Conservation (phyloP, 2,797 vertebrate species). For the Pogoniulus pusillus region DNA sequence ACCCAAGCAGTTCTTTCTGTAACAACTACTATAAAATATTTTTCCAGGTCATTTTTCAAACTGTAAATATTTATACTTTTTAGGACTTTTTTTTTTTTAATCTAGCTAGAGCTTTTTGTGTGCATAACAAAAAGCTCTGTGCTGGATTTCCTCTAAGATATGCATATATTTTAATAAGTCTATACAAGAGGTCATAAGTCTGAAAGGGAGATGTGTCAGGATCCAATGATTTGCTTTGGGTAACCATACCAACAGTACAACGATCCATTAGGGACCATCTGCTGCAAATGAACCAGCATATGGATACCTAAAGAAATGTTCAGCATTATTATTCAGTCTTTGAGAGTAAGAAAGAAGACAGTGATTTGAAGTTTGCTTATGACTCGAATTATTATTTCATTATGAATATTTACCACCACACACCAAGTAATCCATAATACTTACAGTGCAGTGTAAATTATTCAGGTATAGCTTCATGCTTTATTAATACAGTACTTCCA, state of each 20-base stretch:
- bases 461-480: not conserved
- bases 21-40: not conserved
- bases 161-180: not conserved
- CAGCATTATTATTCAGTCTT: not conserved
- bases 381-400: not conserved
- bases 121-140: not conserved
- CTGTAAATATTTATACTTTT: not conserved
- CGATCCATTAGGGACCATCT: conserved; percentile 54
- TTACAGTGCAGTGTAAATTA: conserved; percentile 3
- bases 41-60: not conserved
- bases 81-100: not conserved
- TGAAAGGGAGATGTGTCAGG: not conserved
- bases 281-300: conserved; percentile 56
- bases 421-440: not conserved
- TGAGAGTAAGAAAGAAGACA: not conserved
- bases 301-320: conserved; percentile 39
- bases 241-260: conserved; percentile 49
- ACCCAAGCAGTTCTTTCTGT: not conserved
- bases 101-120: not conserved
- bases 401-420: not conserved
- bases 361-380: not conserved
- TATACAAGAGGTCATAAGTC: not conserved
- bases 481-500: conserved; percentile 25
- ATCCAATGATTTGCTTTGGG: conserved; percentile 15
- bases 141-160: not conserved